Conservation (phyloP, 2,113 vertebrate species). For the Neodon shergylaensis region DNA sequence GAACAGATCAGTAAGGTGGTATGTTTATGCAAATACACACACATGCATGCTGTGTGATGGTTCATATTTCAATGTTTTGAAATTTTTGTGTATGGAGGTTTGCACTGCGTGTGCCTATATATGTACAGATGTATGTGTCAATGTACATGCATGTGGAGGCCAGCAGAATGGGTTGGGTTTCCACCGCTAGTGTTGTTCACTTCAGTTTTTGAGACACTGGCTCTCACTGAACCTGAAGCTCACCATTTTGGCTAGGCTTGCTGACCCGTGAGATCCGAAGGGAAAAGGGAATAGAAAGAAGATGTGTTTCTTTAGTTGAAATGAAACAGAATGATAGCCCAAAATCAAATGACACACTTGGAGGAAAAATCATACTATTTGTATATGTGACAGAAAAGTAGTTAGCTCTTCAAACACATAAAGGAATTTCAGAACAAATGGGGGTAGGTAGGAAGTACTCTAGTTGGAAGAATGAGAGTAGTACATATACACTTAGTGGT, state of each 20-base stretch:
- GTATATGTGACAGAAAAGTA: not conserved
- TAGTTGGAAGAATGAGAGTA: not conserved
- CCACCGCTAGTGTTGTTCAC: not conserved
- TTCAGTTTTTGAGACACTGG: not conserved
- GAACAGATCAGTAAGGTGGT: not conserved
- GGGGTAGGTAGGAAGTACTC: not conserved
- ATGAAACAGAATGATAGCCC: not conserved
- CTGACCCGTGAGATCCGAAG: not conserved
- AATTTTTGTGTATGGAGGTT: not conserved
- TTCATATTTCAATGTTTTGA: not conserved
- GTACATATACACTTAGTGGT: not conserved
- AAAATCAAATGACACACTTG: conserved; percentile 21
- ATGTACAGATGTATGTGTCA: not conserved
- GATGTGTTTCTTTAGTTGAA: not conserved
- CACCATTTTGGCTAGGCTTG: not conserved
- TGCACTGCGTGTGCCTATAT: not conserved
- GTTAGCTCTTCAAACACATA: not conserved
- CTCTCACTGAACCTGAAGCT: too few relatives aligned
- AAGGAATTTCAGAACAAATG: not conserved
- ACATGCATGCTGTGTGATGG: not conserved
- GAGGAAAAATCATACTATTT: not conserved
- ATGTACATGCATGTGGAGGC: too few relatives aligned
- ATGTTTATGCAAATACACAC: not conserved
- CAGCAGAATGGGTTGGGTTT: not conserved
- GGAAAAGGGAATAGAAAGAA: not conserved